Base-by-base conservation (phyloP, 2,888 invertebrate genomes). In the Ophion ventricosus region DNA sequence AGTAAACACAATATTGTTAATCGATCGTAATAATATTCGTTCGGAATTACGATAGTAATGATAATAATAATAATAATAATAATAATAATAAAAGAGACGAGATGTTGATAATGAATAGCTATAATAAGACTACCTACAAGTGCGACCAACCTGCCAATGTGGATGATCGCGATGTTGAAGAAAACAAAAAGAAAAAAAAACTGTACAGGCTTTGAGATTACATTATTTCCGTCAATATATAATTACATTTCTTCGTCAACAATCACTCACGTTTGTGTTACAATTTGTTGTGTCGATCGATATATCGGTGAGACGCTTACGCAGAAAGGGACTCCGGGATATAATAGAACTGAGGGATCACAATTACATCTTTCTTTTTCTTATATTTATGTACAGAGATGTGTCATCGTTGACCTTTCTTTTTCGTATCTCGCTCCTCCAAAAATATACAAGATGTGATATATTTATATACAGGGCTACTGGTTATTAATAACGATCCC, bases 1-100 rank as follows among this genome's bases (percentile, higher is more conserved):
- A 89, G 88, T 91, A 91, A 92, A 92, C 92, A 92, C 90, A 92
- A 92, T 91, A 89, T 90, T 88, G 90, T 89, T 88, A 88, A 89
- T 88, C 86, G 85, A 88, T 88, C 73, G 86, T 81, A 88, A 88
- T 88, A 66, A 84, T 64, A 63, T 77, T 82, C 70, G 17, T 63
- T 80, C 61, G 72, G 57, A 76, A 82, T 73, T 43, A 79, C 74
- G 29, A 81, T 74, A 70, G 69, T 77, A 77, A 83, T 80, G 23
- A 72, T 74, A 70, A 77, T 77, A 77, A 83, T 80, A 25, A 72
- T 75, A 67, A 74, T 59, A 76, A 84, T 77, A 76, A 77, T 82
- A 43, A 72, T 57, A 72, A 59, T 49, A 59, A 59, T 59, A 75
- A 75, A 73, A 81, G 75, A 74, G 59, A 76, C 80, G 79, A 83